Evolutionary conservation across 2,888 invertebrate species (phyloP).

Genomic region (Ophioninae sp.): DNA sequence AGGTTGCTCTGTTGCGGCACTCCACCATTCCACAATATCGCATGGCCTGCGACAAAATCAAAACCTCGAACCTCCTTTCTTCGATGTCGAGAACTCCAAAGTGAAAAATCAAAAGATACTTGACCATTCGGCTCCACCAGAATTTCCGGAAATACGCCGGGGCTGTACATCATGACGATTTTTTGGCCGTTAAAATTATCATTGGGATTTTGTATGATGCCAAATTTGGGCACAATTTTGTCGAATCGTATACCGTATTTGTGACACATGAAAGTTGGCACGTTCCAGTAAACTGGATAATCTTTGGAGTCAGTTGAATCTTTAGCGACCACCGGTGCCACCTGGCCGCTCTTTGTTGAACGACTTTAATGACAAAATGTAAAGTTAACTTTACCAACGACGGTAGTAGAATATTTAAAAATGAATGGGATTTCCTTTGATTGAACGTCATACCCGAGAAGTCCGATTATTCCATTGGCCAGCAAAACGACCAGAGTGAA

Average conservation of each 20-base stretch:
- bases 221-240: conserved; percentile 83
- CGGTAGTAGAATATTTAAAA: not conserved
- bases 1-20: conserved; percentile 89
- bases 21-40: conserved; percentile 86
- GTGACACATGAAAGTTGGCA: conserved; percentile 88
- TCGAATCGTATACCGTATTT: conserved; percentile 85
- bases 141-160: conserved; percentile 87
- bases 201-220: conserved; percentile 86
- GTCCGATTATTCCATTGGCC: conserved; percentile 42
- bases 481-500: conserved; percentile 36
- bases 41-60: conserved; percentile 75
- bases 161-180: conserved; percentile 88
- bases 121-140: conserved; percentile 81
- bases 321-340: conserved; percentile 22
- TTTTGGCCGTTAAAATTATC: conserved; percentile 86
- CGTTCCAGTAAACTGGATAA: conserved; percentile 87
- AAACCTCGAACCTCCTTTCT: not conserved
- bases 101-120: conserved; percentile 6
- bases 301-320: not conserved
- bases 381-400: not conserved
- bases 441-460: conserved; percentile 47
- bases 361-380: not conserved
- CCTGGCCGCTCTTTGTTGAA: conserved; percentile 11
- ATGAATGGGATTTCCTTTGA: not conserved
- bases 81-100: not conserved